Conservation (phyloP, 2,113 vertebrate genomes). For the Hippocampus comes region DNA sequence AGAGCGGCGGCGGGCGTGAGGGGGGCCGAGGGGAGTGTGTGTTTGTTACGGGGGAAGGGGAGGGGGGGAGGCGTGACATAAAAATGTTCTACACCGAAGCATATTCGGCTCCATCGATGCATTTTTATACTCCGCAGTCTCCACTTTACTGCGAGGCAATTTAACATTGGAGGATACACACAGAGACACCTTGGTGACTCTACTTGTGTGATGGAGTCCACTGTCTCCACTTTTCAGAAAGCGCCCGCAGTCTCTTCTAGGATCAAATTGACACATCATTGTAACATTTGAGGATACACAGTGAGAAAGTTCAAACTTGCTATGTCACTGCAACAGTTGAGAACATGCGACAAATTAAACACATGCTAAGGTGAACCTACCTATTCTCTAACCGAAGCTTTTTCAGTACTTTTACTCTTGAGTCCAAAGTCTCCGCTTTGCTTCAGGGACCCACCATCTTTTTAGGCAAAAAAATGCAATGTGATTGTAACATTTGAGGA, state of each 20-base stretch:
- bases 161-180: background rate
- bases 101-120: constrained; percentile 5
- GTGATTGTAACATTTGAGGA: background rate
- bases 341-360: too few relatives aligned
- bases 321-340: background rate
- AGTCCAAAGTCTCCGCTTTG: too few relatives aligned
- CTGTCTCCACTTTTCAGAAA: background rate
- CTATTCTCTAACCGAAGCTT: too few relatives aligned
- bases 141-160: background rate
- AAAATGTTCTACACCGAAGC: constrained; percentile 48
- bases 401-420: too few relatives aligned
- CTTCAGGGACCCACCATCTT: background rate
- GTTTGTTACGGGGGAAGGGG: too few relatives aligned
- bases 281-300: background rate
- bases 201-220: background rate
- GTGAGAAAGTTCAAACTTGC: too few relatives aligned
- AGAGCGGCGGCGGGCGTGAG: constrained; percentile 4
- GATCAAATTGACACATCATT: background rate
- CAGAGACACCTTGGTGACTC: background rate
- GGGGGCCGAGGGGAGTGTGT: too few relatives aligned
- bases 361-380: too few relatives aligned
- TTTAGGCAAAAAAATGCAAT: too few relatives aligned
- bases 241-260: background rate
- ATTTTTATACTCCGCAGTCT: background rate
- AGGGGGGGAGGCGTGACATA: constrained; percentile 33